Base-by-base conservation (phyloP, 2,797 vertebrate genomes). In the Thunnus albacares region DNA sequence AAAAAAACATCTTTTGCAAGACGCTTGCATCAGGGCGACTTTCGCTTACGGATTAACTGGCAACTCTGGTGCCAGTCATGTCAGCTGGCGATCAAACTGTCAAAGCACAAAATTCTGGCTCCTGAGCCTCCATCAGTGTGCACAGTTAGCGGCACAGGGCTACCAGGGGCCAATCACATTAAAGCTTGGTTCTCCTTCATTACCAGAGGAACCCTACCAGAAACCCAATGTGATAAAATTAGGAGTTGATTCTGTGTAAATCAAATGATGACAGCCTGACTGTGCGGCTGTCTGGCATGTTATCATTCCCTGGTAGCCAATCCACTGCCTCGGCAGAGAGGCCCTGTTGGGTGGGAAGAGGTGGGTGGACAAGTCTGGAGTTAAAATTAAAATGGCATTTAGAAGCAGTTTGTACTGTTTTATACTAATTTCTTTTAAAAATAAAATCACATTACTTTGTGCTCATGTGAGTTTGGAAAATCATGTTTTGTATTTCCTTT, bases 221-320 rank as follows among this genome's bases (percentile, higher is more conserved):
- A 90, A 89, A 81, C 92, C 78, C 88, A 81, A 85, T 87, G 90
- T 93, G 91, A 93, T 90, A 91, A 88, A 92, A 97, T 87, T 97
- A 97, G 96, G 95, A 94, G 95, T 96, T 97, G 97, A 97, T 95
- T 96, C 95, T 96, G 89, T 92, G 90, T 85, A 83, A 94, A 94
- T 93, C 89, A 92, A 89, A 93, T 71, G 88, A 86, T 92, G 89
- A 92, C 88, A 91, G 86, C 68, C 82, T 85, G 87, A 90, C 84
- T 63, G 63, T 79, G 86, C 24, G 64, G 80, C 79, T 96, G 95
- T 96, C 96, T 97, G 97, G 96, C 95, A 96, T 96, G 96, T 96
- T 97, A 96, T 97, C 96, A 96, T 96, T 95, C 96, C 93, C 95
- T 92, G 93, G 74, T 95, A 97, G 96, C 96, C 97, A 96, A 96